Evolutionary conservation across 2,797 vertebrate genomes (phyloP), one percentile per base, ranked within the genome.

Genomic region (Coregonus ussuriensis): DNA sequence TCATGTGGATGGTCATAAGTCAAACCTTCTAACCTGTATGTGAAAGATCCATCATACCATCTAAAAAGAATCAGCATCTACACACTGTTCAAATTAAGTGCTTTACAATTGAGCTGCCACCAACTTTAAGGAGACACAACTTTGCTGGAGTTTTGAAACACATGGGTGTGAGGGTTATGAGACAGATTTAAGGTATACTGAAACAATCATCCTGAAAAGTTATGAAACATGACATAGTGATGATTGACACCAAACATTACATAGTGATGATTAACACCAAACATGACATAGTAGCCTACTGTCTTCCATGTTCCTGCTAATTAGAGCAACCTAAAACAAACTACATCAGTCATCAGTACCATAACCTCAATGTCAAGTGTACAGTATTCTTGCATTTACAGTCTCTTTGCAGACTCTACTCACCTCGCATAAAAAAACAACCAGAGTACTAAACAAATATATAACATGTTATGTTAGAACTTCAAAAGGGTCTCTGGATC

Each of bases 391-490:
- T 82, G n/a, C 76, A 6, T 82, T 81, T 80, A 77, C 77, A 59
- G 82, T 31, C 81, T 85, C 86, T 88, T 81, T 81, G 67, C 35
- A 79, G 69, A n/a, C 77, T 82, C 80, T 85, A 72, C 85, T 77
- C 69, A 72, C 71, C 63, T 71, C 35, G 31, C 25, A 72, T 77
- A 77, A 88, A 90, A 90, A 18, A 91, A 89, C 91, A 92, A 78
- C 85, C 70, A 52, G 81, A 15, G 78, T 63, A 66, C 85, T 79
- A 78, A 85, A 88, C 80, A 77, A 33, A 72, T 83, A 78, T 74
- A 79, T 79, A 74, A 81, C 77, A 85, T 16, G 83, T 76, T 92
- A 92, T 92, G 91, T 88, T 31, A 84, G 88, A 85, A 75, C 82
- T 83, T 78, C 70, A 25, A 68, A 81, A 89, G 29, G 82, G 85